Percentiles rank a stretch among this genome's conserved stretches.
phyloP scores from a whole-genome alignment of 2,113 vertebrate genomes.

The Zosterops borbonicus region DNA sequence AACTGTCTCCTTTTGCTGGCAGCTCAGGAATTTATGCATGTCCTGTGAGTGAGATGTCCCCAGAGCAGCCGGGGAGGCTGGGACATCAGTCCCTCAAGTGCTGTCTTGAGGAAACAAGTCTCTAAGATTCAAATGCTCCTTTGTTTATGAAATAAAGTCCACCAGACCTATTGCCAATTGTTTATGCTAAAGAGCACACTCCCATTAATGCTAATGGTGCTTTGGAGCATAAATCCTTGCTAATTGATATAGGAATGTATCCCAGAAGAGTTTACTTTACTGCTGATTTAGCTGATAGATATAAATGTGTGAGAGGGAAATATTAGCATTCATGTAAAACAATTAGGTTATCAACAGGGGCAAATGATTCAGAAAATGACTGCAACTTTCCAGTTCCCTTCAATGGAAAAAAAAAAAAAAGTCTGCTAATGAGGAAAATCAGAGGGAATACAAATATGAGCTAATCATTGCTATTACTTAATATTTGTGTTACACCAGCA shows the following conservation, averaged over 20 bases:
- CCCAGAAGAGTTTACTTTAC: constrained; percentile 60
- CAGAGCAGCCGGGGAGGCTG: neutral
- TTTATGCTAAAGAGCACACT: constrained; percentile 61
- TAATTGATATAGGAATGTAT: constrained; percentile 66
- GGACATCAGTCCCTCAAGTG: neutral
- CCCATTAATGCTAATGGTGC: constrained; percentile 57
- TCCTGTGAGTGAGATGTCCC: neutral
- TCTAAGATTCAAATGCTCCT: neutral
- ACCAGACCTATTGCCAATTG: constrained; percentile 22
- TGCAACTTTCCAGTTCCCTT: constrained; percentile 46
- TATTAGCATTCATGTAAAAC: constrained; percentile 64
- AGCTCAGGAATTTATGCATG: neutral
- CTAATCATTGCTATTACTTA: neutral
- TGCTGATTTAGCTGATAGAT: constrained; percentile 66
- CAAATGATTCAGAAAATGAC: constrained; percentile 56
- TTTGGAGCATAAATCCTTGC: constrained; percentile 65
- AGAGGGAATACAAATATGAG: constrained; percentile 32
- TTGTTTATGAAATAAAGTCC: constrained; percentile 57
- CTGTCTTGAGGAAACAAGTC: neutral
- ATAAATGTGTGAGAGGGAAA: constrained; percentile 57
- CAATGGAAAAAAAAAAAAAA: neutral
- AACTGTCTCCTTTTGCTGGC: neutral
- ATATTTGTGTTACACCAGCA: neutral
- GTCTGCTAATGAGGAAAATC: constrained; percentile 43
- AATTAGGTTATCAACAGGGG: constrained; percentile 64